A percentile compares a stretch with the other conserved stretches of the same genome.
phyloP scores from a whole-genome alignment of 2,797 vertebrate species.

The Fringilla coelebs region DNA sequence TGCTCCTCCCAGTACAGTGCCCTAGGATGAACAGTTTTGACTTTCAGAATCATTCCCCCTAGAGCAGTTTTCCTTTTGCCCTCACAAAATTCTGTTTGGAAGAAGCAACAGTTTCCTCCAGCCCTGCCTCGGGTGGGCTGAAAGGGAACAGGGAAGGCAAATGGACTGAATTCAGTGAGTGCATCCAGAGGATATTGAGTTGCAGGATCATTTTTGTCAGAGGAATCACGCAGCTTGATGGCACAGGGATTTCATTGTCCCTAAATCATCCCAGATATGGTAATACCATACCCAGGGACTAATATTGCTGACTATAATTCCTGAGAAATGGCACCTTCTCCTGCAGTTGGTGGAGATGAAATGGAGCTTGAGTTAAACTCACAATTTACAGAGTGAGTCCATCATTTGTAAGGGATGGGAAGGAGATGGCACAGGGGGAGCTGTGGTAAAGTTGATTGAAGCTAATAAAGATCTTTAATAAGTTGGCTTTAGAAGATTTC shows the following conservation, averaged over 20 bases:
- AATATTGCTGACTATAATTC: neutral
- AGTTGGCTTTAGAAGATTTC: neutral
- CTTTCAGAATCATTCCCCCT: neutral
- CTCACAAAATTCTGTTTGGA: neutral
- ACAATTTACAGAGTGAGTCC: neutral
- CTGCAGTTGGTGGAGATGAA: neutral
- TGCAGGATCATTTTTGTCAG: neutral
- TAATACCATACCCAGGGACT: slow-evolving; percentile 15
- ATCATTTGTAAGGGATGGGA: neutral
- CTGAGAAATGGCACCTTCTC: slow-evolving; percentile 31
- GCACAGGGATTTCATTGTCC: slow-evolving; percentile 22
- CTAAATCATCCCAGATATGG: slow-evolving; percentile 42
- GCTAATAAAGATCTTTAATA: neutral
- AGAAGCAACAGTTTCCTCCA: neutral
- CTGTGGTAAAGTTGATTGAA: neutral
- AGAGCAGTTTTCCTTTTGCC: neutral
- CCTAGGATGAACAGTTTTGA: neutral
- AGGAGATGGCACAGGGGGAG: neutral
- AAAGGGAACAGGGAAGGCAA: neutral
- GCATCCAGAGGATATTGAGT: neutral
- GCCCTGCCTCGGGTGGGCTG: neutral
- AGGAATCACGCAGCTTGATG: neutral
- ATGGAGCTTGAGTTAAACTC: slow-evolving; percentile 1
- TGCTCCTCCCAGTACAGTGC: neutral
- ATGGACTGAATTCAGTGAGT: neutral